A percentile compares a stretch with the other conserved stretches of the same genome.
Evolutionary conservation across 2,888 invertebrate species (phyloP).

Genomic region (Sphinx pinastri): DNA sequence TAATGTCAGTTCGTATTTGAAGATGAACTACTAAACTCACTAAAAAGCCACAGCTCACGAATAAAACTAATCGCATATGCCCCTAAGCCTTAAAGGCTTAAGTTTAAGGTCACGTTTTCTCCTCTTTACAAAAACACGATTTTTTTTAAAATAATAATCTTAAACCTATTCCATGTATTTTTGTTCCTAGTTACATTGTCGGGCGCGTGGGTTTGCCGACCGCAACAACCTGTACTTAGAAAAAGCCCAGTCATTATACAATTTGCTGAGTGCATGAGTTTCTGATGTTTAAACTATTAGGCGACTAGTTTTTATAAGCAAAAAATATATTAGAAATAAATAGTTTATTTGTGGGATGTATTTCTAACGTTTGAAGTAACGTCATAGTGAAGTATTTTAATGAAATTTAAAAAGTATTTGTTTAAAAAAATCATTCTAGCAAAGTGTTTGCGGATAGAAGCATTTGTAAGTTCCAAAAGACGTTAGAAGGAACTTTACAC

Average conservation of each 20-base stretch:
- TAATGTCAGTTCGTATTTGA: too few relatives aligned
- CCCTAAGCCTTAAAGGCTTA: too few relatives aligned
- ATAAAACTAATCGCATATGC: too few relatives aligned
- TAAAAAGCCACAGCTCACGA: too few relatives aligned
- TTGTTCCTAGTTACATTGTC: background rate
- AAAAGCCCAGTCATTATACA: constrained; percentile 19
- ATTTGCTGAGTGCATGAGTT: background rate
- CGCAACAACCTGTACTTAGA: background rate
- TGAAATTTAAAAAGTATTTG: too few relatives aligned
- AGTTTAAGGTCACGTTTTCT: too few relatives aligned
- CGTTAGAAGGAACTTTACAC: too few relatives aligned
- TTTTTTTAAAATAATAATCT: too few relatives aligned
- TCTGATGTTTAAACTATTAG: background rate
- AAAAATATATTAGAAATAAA: background rate
- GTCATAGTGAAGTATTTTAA: too few relatives aligned
- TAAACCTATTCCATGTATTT: background rate
- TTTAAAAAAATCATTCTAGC: too few relatives aligned
- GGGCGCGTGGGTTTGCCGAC: background rate
- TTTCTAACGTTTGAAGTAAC: background rate
- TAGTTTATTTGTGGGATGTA: background rate
- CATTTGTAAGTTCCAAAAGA: background rate
- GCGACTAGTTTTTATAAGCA: background rate
- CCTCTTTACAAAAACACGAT: too few relatives aligned
- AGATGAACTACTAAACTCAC: too few relatives aligned
- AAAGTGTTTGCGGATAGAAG: background rate